Conservation (phyloP, 2,797 vertebrate genomes). For the Aeoliscus strigatus region DNA sequence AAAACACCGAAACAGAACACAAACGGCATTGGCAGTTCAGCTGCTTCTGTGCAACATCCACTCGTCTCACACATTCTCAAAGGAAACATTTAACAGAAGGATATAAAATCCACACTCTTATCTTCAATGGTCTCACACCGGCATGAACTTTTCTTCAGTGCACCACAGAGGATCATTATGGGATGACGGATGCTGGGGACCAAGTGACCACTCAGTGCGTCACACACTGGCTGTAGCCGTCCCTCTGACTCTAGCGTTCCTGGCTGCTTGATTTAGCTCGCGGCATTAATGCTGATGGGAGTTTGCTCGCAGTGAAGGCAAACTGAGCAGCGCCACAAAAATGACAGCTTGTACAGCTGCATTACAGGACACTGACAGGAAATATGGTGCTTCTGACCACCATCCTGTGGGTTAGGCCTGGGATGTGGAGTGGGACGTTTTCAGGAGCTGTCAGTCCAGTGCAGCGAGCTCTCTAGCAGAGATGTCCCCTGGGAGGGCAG, state of each 20-base stretch:
- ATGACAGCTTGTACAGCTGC: slow-evolving; percentile 47
- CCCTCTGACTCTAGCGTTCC: slow-evolving; percentile 29
- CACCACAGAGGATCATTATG: slow-evolving; percentile 11
- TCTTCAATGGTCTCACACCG: slow-evolving; percentile 14
- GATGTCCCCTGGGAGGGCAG: slow-evolving; percentile 22
- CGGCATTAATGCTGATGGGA: slow-evolving; percentile 43
- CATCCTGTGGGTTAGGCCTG: no score
- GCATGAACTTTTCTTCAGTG: slow-evolving; percentile 25
- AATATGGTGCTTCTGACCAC: no score
- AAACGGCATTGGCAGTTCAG: no score
- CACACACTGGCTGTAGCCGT: slow-evolving; percentile 16
- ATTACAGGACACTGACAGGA: slow-evolving; percentile 22
- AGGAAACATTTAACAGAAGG: slow-evolving; percentile 18
- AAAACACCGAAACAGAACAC: no score
- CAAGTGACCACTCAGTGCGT: slow-evolving; percentile 19
- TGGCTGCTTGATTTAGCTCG: slow-evolving; percentile 47
- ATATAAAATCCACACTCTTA: no score
- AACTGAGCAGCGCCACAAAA: slow-evolving; percentile 35
- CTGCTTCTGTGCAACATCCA: no score
- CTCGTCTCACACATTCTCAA: no score
- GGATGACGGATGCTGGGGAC: neutral
- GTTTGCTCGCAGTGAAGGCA: slow-evolving; percentile 22
- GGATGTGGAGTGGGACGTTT: no score
- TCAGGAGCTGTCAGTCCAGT: slow-evolving; percentile 54
- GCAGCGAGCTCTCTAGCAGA: slow-evolving; percentile 16